A percentile compares a stretch with the other conserved stretches of the same genome.
phyloP scores from a whole-genome alignment of 2,888 invertebrate species.

The Acanthacorydalis orientalis region DNA sequence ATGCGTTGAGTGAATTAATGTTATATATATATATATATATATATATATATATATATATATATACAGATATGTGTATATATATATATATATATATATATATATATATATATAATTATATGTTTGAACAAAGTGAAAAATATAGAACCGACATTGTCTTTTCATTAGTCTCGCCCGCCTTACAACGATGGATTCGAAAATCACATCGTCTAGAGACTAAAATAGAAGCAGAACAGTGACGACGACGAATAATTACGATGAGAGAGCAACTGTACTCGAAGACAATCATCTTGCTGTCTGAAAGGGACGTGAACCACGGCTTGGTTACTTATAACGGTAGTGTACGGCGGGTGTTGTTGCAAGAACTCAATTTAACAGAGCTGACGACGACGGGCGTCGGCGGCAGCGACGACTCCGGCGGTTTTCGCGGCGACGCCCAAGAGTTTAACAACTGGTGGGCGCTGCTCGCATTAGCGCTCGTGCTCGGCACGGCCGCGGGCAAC shows the following conservation, averaged over 20 bases:
- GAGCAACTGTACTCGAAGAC: not conserved
- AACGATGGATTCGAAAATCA: not conserved
- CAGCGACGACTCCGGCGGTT: slow-evolving; percentile 22
- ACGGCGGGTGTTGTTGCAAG: not conserved
- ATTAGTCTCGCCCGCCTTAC: not conserved
- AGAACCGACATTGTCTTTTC: too few relatives aligned
- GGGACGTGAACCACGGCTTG: not conserved
- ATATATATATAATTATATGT: not conserved
- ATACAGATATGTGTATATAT: not conserved
- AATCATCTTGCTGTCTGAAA: slow-evolving; percentile 1
- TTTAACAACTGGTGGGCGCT: slow-evolving; percentile 69
- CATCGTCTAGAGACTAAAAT: not conserved
- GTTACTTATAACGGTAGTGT: slow-evolving; percentile 2
- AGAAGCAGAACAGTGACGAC: not conserved
- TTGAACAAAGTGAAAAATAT: not conserved
- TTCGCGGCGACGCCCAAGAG: slow-evolving; percentile 31
- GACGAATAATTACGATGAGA: not conserved
- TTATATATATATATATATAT: too few relatives aligned
- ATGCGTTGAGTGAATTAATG: too few relatives aligned
- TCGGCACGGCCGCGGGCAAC: slow-evolving; percentile 83
- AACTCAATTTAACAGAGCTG: slow-evolving; percentile 6
- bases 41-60: not conserved
- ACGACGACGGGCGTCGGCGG: slow-evolving; percentile 11
- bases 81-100: not conserved
- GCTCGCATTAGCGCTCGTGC: slow-evolving; percentile 55